Percentiles rank a stretch among this genome's conserved stretches.
These are phyloP conservation scores for Napeogenes inachia DNA, from an alignment of 2,888 invertebrate genomes.

Conservation along the genomic window DNA sequence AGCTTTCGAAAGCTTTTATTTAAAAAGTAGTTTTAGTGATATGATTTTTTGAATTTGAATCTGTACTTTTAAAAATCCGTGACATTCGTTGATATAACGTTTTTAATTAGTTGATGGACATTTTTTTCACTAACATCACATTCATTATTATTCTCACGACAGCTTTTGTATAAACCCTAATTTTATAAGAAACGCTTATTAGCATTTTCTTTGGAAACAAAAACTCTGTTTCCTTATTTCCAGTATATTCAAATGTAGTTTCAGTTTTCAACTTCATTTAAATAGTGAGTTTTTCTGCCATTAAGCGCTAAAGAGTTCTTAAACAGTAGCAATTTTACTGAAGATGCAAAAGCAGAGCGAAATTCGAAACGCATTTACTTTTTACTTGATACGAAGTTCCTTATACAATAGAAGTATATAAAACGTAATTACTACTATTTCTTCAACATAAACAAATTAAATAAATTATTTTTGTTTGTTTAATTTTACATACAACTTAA, in stretches of 20 bases:
- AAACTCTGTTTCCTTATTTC: constrained; percentile 2
- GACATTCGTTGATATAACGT: too few species aligned
- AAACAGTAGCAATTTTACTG: constrained; percentile 4
- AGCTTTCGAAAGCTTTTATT: too few species aligned
- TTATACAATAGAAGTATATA: not conserved
- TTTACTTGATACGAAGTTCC: not conserved
- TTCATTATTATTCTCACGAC: too few species aligned
- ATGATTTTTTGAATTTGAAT: too few species aligned
- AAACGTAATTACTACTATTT: too few species aligned
- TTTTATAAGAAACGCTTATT: not conserved
- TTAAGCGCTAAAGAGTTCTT: constrained; percentile 8
- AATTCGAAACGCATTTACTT: constrained; percentile 5
- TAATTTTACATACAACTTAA: too few species aligned
- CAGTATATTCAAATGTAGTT: constrained; percentile 7
- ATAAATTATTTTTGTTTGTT: too few species aligned
- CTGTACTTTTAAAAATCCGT: too few species aligned
- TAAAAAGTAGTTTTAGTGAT: too few species aligned
- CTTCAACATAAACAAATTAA: too few species aligned
- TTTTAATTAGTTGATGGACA: too few species aligned
- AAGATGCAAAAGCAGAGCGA: not conserved
- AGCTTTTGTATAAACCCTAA: not conserved
- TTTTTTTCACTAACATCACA: too few species aligned
- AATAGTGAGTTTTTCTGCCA: constrained; percentile 7
- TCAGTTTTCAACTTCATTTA: constrained; percentile 6
- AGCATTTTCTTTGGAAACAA: not conserved